A percentile compares a stretch with the other conserved stretches of the same genome.
Conservation (phyloP, 2,888 invertebrate species). For the Hemithea aestivaria region DNA sequence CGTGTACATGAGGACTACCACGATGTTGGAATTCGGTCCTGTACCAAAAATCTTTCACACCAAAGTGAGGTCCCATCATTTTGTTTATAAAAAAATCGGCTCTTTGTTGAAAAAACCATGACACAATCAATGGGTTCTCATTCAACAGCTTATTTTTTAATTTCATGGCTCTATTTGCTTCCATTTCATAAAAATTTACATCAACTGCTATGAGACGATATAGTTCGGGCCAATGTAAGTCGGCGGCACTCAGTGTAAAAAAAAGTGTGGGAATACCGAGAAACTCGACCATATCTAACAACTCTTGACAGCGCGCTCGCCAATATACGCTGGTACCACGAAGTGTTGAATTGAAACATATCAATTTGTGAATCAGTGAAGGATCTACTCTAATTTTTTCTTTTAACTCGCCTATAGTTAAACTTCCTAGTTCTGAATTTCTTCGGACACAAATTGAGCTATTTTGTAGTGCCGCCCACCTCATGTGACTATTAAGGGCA, state of each 20-base stretch:
- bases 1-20: not conserved
- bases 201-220: too few relatives aligned
- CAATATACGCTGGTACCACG: constrained; percentile 1
- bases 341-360: constrained; percentile 1
- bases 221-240: too few relatives aligned
- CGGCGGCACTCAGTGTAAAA: not conserved
- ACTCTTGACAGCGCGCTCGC: not conserved
- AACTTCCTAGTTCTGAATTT: not conserved
- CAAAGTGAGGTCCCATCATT: not conserved
- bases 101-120: not conserved
- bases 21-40: not conserved
- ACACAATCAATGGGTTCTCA: not conserved
- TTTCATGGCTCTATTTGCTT: too few relatives aligned
- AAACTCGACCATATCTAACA: constrained; percentile 1
- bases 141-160: not conserved
- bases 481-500: not conserved
- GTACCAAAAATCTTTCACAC: not conserved
- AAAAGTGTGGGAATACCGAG: not conserved
- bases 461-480: constrained; percentile 1
- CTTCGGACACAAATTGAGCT: not conserved
- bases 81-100: not conserved
- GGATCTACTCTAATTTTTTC: not conserved
- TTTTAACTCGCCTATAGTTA: not conserved
- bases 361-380: not conserved
- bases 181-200: too few relatives aligned